A percentile compares a stretch with the other conserved stretches of the same genome.
Evolutionary conservation across 1,140 invertebrate genomes (phyloP).

Genomic region (Wiebesia pumilae): DNA sequence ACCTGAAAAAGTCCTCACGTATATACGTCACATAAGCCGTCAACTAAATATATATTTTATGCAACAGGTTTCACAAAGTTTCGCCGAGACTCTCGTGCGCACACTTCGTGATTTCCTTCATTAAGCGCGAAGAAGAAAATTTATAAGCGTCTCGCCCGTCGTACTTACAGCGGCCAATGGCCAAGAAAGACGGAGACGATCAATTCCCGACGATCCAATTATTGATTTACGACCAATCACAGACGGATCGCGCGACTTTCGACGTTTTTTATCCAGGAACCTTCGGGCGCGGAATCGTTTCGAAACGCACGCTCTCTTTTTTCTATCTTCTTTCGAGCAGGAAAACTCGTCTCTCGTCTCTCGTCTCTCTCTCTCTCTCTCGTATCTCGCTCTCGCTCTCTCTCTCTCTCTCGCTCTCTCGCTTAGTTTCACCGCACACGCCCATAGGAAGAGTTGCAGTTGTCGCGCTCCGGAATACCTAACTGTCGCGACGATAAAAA

Average conservation of each 20-base stretch:
- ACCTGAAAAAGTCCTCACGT: slow-evolving; percentile 5
- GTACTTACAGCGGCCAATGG: not conserved
- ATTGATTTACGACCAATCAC: slow-evolving; percentile 53
- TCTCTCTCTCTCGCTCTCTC: not conserved
- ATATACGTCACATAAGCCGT: not conserved
- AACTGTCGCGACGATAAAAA: slow-evolving; percentile 50
- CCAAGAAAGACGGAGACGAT: slow-evolving; percentile 25
- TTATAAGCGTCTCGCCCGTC: slow-evolving; percentile 42
- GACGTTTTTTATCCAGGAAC: slow-evolving; percentile 37
- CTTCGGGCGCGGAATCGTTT: slow-evolving; percentile 50
- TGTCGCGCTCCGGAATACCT: slow-evolving; percentile 45
- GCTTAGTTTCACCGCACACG: slow-evolving; percentile 44
- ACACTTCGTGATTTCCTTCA: slow-evolving; percentile 46
- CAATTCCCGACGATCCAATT: slow-evolving; percentile 51
- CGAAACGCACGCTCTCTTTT: slow-evolving; percentile 46
- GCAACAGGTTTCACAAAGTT: slow-evolving; percentile 46
- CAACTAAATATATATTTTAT: slow-evolving; percentile 32
- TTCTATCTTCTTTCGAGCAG: slow-evolving; percentile 12
- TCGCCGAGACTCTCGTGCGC: slow-evolving; percentile 20
- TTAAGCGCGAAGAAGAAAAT: slow-evolving; percentile 46
- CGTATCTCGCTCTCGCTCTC: not conserved
- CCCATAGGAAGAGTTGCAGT: slow-evolving; percentile 47
- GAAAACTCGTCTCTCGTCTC: slow-evolving; percentile 33
- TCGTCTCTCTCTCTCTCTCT: not conserved
- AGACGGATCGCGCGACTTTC: slow-evolving; percentile 43